Conservation (phyloP, 2,888 invertebrate genomes). For the Parnassius apollo region DNA sequence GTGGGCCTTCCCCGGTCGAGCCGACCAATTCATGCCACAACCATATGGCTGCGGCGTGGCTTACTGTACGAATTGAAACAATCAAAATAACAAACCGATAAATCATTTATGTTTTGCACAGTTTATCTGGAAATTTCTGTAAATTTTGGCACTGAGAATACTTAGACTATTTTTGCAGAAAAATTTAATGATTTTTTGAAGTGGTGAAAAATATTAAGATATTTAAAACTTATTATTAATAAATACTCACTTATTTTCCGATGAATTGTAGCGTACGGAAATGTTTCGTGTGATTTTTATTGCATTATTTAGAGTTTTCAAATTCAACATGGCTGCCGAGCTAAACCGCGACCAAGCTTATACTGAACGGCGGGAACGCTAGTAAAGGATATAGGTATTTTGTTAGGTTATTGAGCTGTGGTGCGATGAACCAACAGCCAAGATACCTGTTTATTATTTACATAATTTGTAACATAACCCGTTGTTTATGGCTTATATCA, state of each 20-base stretch:
- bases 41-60: too few relatives aligned
- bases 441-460: slow-evolving; percentile 10
- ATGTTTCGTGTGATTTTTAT: slow-evolving; percentile 1
- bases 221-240: background rate
- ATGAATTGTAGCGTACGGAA: background rate
- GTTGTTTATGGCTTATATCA: too few relatives aligned
- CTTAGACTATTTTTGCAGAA: too few relatives aligned
- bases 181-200: too few relatives aligned
- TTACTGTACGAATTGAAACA: too few relatives aligned
- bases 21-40: too few relatives aligned
- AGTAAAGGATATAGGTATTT: background rate
- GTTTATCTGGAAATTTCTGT: too few relatives aligned
- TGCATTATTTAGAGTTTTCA: slow-evolving; percentile 1
- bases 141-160: too few relatives aligned
- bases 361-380: background rate
- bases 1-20: too few relatives aligned
- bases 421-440: slow-evolving; percentile 3
- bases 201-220: too few relatives aligned
- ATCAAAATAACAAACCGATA: too few relatives aligned
- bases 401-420: background rate
- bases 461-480: background rate
- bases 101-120: too few relatives aligned
- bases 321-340: slow-evolving; percentile 6
- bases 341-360: background rate
- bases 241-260: slow-evolving; percentile 22